Evolutionary conservation across 2,797 vertebrate genomes (phyloP).

Genomic region (Xiphophorus birchmanni): DNA sequence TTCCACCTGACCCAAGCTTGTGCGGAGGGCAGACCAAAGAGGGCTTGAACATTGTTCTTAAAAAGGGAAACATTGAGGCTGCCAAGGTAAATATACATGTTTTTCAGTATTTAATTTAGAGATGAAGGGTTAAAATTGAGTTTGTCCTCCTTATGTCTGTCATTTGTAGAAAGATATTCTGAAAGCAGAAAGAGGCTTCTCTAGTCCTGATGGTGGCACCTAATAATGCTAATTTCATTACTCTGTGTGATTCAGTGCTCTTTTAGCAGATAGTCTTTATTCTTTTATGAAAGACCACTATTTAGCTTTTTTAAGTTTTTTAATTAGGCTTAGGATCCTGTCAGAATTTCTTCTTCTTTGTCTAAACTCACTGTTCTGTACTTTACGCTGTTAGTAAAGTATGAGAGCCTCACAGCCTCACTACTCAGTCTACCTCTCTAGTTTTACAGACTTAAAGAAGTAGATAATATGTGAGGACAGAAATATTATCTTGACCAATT

Average conservation of each 20-base stretch:
- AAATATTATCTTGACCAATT: neutral
- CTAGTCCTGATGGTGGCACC: neutral
- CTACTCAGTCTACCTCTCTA: neutral
- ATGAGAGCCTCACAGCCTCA: neutral
- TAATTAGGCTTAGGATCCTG: neutral
- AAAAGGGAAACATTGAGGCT: slow-evolving; percentile 76
- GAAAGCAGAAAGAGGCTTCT: neutral
- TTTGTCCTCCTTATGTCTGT: neutral
- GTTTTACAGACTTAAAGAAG: neutral
- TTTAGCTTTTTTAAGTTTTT: neutral
- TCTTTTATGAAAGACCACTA: neutral
- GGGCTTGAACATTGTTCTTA: slow-evolving; percentile 79
- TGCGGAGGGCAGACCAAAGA: slow-evolving; percentile 75
- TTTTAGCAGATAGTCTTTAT: neutral
- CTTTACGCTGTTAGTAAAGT: neutral
- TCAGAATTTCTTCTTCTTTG: neutral
- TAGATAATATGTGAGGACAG: too few relatives aligned
- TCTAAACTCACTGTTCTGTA: neutral
- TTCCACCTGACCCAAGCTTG: slow-evolving; percentile 12
- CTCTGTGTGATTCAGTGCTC: neutral
- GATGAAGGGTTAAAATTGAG: neutral
- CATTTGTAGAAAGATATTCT: neutral
- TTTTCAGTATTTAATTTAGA: slow-evolving; percentile 41
- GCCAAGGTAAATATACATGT: slow-evolving; percentile 81
- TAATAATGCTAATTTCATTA: neutral